Conservation (phyloP, 2,888 invertebrate species). For the Aspidiotus destructor region DNA sequence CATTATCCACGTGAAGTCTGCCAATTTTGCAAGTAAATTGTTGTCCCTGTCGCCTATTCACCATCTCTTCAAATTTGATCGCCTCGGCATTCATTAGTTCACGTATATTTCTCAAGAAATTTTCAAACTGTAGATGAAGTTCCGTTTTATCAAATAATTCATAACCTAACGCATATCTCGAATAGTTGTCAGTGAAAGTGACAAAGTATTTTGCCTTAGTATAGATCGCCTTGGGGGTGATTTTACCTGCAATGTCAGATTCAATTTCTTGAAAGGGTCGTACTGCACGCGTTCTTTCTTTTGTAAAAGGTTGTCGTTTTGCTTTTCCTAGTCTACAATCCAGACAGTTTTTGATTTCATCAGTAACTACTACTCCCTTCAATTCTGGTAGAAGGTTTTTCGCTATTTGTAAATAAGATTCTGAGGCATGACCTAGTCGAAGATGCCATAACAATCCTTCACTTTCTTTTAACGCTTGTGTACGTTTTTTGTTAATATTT, state of each 20-base stretch:
- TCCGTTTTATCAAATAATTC: background rate
- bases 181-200: background rate
- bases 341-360: background rate
- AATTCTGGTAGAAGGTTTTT: background rate
- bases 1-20: background rate
- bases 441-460: slow-evolving; percentile 1
- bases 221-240: background rate
- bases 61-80: no score
- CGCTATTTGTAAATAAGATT: background rate
- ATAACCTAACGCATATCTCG: background rate
- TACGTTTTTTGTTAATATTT: background rate
- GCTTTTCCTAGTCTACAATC: background rate
- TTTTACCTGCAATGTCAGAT: background rate
- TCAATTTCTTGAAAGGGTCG: background rate
- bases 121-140: background rate
- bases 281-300: background rate
- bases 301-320: background rate
- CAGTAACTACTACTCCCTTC: background rate
- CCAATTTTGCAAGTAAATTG: background rate
- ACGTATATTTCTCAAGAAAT: background rate
- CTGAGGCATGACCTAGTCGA: background rate
- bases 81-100: no score
- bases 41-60: background rate
- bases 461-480: background rate
- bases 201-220: background rate